Conservation (phyloP, 1,140 invertebrate genomes). For the Drosophila ficusphila region DNA sequence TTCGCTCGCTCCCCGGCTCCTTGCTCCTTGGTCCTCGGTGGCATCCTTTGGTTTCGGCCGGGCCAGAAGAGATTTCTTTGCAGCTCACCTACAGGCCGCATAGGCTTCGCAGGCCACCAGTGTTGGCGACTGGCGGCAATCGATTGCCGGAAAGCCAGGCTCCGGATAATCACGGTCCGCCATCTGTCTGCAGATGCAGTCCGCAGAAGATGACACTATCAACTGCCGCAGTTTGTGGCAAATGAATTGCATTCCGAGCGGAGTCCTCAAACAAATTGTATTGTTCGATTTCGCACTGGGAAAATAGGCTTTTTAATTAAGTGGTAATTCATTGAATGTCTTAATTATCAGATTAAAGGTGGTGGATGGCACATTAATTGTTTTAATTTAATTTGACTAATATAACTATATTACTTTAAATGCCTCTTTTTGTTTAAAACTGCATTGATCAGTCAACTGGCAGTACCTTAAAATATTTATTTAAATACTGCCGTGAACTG, state of each 20-base stretch:
- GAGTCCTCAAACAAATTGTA: too few relatives aligned
- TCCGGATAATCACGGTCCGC: slow-evolving; percentile 7
- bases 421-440: too few relatives aligned
- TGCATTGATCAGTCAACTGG: too few relatives aligned
- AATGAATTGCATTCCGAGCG: background rate
- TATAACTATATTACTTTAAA: too few relatives aligned
- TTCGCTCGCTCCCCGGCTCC: slow-evolving; percentile 25
- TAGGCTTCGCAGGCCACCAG: slow-evolving; percentile 25
- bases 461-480: too few relatives aligned
- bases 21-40: background rate
- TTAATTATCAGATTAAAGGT: too few relatives aligned
- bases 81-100: slow-evolving; percentile 38
- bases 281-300: too few relatives aligned
- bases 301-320: too few relatives aligned
- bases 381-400: too few relatives aligned
- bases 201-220: background rate
- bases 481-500: too few relatives aligned
- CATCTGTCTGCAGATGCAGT: slow-evolving; percentile 2
- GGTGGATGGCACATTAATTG: too few relatives aligned
- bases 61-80: slow-evolving; percentile 70
- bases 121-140: slow-evolving; percentile 31
- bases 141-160: slow-evolving; percentile 33
- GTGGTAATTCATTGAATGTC: too few relatives aligned
- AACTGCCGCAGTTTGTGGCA: background rate
- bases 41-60: slow-evolving; percentile 37